These are phyloP conservation scores for Drosophila malerkotliana DNA, from an alignment of 1,140 invertebrate species.

Conservation along the genomic window DNA sequence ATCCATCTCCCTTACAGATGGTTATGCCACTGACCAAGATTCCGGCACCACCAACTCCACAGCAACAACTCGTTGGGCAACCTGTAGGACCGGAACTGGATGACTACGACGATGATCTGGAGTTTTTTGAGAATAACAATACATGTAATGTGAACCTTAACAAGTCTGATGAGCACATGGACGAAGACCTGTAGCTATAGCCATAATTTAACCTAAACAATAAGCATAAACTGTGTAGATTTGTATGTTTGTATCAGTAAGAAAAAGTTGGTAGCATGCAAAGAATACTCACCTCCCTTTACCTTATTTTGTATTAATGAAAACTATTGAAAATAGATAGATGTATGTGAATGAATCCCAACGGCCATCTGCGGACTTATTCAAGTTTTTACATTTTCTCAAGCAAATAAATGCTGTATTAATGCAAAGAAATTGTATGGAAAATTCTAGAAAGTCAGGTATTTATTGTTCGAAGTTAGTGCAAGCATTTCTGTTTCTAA, in stretches of 20 bases:
- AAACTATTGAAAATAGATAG: conserved; percentile 43
- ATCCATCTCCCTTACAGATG: conserved; percentile 87
- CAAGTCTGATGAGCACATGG: conserved; percentile 81
- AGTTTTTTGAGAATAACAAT: conserved; percentile 78
- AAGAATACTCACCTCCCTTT: conserved; percentile 33
- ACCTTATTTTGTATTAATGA: conserved; percentile 41
- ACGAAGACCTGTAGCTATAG: conserved; percentile 73
- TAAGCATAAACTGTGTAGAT: conserved; percentile 33
- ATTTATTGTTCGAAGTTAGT: not conserved
- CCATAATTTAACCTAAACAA: conserved; percentile 15
- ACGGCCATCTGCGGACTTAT: not conserved
- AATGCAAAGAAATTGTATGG: not conserved
- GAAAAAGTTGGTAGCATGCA: conserved; percentile 32
- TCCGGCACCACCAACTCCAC: not conserved
- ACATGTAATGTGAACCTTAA: conserved; percentile 81
- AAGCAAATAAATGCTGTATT: too few species aligned
- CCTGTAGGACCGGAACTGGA: conserved; percentile 47
- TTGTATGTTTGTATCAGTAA: conserved; percentile 32
- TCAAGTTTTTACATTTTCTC: not conserved
- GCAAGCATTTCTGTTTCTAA: too few species aligned
- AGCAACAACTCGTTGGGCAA: not conserved
- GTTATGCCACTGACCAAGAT: conserved; percentile 84
- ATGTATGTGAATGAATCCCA: conserved; percentile 36
- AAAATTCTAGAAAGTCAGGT: not conserved
- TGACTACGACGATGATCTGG: conserved; percentile 75